Conservation (phyloP, 1,140 invertebrate genomes). For the Caenorhabditis remanei region DNA sequence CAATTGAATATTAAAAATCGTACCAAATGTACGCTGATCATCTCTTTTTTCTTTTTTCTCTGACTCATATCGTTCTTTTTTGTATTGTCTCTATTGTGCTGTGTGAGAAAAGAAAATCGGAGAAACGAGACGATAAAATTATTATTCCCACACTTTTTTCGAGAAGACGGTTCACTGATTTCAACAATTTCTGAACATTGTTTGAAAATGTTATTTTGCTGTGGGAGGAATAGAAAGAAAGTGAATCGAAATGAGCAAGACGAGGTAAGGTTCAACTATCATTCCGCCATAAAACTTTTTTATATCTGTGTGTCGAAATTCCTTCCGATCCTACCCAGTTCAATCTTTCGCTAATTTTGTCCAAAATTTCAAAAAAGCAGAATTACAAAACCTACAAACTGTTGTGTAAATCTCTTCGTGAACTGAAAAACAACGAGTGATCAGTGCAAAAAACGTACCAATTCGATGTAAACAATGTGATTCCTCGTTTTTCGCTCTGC, state of each 20-base stretch:
- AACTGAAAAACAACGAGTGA: background rate
- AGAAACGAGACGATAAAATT: background rate
- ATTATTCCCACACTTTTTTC: slow-evolving; percentile 4
- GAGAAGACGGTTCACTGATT: background rate
- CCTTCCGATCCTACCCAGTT: no score
- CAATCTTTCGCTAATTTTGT: no score
- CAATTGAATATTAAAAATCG: slow-evolving; percentile 12
- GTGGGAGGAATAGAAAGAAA: background rate
- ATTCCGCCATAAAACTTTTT: no score
- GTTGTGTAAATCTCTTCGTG: background rate
- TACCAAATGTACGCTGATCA: slow-evolving; percentile 18
- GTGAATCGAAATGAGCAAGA: background rate
- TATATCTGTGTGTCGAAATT: no score
- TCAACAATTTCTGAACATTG: background rate
- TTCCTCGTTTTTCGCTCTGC: background rate
- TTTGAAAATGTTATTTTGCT: background rate
- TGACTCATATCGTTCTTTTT: slow-evolving; percentile 40
- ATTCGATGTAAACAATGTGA: slow-evolving; percentile 37
- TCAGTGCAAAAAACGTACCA: background rate
- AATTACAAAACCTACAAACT: background rate
- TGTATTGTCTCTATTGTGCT: slow-evolving; percentile 50
- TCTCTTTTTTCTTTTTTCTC: background rate
- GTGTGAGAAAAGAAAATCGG: slow-evolving; percentile 5
- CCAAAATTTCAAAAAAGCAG: no score
- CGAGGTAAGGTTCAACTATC: background rate